Evolutionary conservation across 2,888 invertebrate genomes (phyloP).

Genomic region (Idaea biselata): DNA sequence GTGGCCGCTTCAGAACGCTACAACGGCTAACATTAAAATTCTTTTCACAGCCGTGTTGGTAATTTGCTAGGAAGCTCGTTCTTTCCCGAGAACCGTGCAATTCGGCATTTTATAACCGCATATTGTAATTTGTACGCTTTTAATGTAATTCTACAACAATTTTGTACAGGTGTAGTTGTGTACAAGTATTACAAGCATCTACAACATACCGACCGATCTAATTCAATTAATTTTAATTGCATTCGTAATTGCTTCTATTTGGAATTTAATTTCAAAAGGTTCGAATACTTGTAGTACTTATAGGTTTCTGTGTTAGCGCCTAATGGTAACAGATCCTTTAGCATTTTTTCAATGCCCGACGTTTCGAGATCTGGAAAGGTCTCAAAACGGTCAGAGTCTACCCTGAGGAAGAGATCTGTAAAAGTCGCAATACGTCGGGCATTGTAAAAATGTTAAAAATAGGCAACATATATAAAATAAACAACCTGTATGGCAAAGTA

Average conservation of each 20-base stretch:
- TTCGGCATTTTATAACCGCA: conserved; percentile 30
- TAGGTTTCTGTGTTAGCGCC: background rate
- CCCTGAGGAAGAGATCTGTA: too few species aligned
- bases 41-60: conserved; percentile 37
- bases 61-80: conserved; percentile 34
- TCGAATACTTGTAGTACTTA: background rate
- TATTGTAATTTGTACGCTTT: conserved; percentile 30
- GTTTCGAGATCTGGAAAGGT: too few species aligned
- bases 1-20: conserved; percentile 24
- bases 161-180: conserved; percentile 32
- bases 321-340: background rate
- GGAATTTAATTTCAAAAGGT: conserved; percentile 6
- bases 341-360: too few species aligned
- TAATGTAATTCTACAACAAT: conserved; percentile 33
- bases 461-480: too few species aligned
- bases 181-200: conserved; percentile 6
- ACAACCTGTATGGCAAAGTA: too few species aligned
- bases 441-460: too few species aligned
- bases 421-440: too few species aligned
- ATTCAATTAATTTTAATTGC: conserved; percentile 23
- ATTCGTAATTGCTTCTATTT: background rate
- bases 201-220: conserved; percentile 17
- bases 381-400: too few species aligned
- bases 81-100: conserved; percentile 24
- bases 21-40: conserved; percentile 45